These are phyloP conservation scores for Orchestes rusci DNA, from an alignment of 2,888 invertebrate genomes.

Conservation along the genomic window DNA sequence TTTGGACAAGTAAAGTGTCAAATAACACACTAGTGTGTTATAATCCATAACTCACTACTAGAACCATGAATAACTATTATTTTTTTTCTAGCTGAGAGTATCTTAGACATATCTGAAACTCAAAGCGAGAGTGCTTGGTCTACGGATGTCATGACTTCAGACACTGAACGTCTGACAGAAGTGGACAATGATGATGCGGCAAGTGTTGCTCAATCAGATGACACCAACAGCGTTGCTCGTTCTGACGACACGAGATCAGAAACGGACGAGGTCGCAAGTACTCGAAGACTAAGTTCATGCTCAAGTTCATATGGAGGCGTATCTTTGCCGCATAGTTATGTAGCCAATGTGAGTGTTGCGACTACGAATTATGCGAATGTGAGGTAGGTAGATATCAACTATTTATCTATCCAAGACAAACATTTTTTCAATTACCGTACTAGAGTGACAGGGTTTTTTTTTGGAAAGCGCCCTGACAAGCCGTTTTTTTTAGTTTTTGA, in stretches of 20 bases:
- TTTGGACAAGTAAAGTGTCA: too few species aligned
- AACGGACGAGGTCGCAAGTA: constrained; percentile 41
- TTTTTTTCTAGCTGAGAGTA: constrained; percentile 29
- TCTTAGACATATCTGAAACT: constrained; percentile 78
- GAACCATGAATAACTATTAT: too few species aligned
- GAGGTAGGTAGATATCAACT: constrained; percentile 12
- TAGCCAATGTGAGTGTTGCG: constrained; percentile 14
- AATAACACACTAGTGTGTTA: too few species aligned
- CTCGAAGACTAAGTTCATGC: constrained; percentile 23
- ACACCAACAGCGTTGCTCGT: constrained; percentile 55
- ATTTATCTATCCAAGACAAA: too few species aligned
- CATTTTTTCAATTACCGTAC: too few species aligned
- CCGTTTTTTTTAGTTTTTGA: too few species aligned
- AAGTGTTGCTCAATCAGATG: constrained; percentile 52
- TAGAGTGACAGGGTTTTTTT: too few species aligned
- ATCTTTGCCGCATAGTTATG: constrained; percentile 8
- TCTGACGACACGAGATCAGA: constrained; percentile 68
- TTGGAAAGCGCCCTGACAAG: too few species aligned
- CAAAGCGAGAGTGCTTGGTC: constrained; percentile 97
- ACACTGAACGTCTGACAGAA: constrained; percentile 86
- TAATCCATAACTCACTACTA: too few species aligned
- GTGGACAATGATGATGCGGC: constrained; percentile 61
- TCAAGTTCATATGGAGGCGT: constrained; percentile 17
- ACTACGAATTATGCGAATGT: constrained; percentile 15
- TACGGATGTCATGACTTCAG: constrained; percentile 90